phyloP scores from a whole-genome alignment of 2,113 vertebrate genomes.

The Prionailurus viverrinus region DNA sequence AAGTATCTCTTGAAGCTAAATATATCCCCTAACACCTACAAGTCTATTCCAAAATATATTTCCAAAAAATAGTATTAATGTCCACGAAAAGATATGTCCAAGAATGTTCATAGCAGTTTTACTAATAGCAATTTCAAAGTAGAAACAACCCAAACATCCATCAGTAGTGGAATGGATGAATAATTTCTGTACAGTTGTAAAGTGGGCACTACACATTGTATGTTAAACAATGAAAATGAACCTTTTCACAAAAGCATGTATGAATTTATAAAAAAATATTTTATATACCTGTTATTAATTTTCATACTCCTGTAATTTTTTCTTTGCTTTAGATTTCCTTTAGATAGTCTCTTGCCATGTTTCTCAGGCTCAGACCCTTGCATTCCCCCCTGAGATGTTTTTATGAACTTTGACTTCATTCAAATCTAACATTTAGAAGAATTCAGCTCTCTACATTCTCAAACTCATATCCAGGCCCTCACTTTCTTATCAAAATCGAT shows the following conservation, averaged over 20 bases:
- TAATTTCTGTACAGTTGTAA: background rate
- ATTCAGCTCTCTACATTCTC: background rate
- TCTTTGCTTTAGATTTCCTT: background rate
- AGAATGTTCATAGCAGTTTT: background rate
- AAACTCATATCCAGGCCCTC: background rate
- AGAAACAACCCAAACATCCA: background rate
- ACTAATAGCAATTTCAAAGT: background rate
- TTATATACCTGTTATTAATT: background rate
- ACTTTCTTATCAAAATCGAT: background rate
- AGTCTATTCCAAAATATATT: background rate
- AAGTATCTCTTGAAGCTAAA: background rate
- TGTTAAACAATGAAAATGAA: background rate
- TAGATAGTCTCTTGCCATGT: background rate
- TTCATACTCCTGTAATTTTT: background rate
- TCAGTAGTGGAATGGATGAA: background rate
- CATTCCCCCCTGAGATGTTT: background rate
- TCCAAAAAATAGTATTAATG: background rate
- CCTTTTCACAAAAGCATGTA: background rate
- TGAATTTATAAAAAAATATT: background rate
- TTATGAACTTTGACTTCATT: background rate
- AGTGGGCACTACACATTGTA: background rate
- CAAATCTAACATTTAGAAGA: background rate
- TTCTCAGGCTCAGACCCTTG: background rate
- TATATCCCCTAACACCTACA: background rate
- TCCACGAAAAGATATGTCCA: background rate